Percentiles rank a stretch among this genome's conserved stretches.
Conservation (phyloP, 2,888 invertebrate species). For the Melanophora roralis region DNA sequence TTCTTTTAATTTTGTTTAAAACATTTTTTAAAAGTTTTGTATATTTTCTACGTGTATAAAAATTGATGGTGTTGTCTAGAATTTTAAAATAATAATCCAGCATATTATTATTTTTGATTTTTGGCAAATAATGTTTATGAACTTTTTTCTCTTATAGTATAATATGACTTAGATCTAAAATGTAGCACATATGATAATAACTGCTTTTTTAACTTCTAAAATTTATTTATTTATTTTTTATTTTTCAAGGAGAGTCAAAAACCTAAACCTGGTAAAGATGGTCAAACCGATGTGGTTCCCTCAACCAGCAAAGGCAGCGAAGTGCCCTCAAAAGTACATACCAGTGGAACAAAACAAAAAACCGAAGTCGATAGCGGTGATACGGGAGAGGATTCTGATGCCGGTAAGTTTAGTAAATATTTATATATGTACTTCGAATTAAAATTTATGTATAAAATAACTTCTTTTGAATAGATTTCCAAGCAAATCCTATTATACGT, state of each 20-base stretch:
- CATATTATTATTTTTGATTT: no score
- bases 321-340: constrained; percentile 64
- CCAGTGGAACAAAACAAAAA: constrained; percentile 69
- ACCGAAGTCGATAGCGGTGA: constrained; percentile 71
- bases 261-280: constrained; percentile 46
- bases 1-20: no score
- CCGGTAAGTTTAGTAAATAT: constrained; percentile 51
- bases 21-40: no score
- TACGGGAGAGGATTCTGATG: constrained; percentile 71
- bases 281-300: constrained; percentile 55
- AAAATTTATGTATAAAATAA: background rate
- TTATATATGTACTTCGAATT: no score
- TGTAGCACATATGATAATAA: background rate
- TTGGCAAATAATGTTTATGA: no score
- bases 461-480: constrained; percentile 65
- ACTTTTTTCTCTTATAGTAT: no score
- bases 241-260: constrained; percentile 53
- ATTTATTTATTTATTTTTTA: constrained; percentile 6
- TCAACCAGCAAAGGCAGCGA: constrained; percentile 65
- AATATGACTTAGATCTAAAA: no score
- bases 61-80: no score
- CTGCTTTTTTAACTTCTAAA: background rate
- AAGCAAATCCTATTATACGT: constrained; percentile 72
- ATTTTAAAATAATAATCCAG: no score
- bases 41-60: no score